Evolutionary conservation across 2,888 invertebrate genomes (phyloP).

Genomic region (Cantharis flavilabris): DNA sequence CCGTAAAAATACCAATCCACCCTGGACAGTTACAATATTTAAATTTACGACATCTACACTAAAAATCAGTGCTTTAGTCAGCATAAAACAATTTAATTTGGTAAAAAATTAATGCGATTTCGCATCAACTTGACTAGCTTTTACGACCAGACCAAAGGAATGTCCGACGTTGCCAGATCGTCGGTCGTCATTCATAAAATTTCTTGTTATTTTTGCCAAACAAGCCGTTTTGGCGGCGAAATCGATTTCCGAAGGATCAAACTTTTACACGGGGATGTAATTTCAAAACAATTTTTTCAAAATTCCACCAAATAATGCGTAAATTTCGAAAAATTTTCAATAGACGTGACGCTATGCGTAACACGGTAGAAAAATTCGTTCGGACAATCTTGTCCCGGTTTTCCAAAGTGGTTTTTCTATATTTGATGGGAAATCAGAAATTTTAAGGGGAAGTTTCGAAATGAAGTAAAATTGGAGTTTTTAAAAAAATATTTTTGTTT

Average conservation of each 20-base stretch:
- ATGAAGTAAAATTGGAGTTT: background rate
- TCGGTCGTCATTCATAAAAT: conserved; percentile 40
- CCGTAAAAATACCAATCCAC: background rate
- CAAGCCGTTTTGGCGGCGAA: background rate
- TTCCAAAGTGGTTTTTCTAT: background rate
- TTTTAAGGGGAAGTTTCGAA: background rate
- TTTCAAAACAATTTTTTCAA: background rate
- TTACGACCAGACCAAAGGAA: conserved; percentile 38
- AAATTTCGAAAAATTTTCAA: conserved; percentile 8
- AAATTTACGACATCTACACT: background rate
- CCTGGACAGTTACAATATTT: background rate
- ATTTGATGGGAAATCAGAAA: background rate
- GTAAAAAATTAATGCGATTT: conserved; percentile 22
- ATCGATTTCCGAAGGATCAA: background rate
- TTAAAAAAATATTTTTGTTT: background rate
- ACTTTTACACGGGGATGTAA: background rate
- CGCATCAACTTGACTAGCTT: conserved; percentile 40
- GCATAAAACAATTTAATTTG: background rate
- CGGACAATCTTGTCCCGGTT: background rate
- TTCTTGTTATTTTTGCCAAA: conserved; percentile 32
- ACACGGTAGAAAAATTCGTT: conserved; percentile 43
- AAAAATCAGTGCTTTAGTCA: background rate
- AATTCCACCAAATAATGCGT: background rate
- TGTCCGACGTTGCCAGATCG: conserved; percentile 47
- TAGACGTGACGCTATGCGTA: conserved; percentile 43